phyloP scores from a whole-genome alignment of 2,113 vertebrate species.

The Leiothrix lutea region DNA sequence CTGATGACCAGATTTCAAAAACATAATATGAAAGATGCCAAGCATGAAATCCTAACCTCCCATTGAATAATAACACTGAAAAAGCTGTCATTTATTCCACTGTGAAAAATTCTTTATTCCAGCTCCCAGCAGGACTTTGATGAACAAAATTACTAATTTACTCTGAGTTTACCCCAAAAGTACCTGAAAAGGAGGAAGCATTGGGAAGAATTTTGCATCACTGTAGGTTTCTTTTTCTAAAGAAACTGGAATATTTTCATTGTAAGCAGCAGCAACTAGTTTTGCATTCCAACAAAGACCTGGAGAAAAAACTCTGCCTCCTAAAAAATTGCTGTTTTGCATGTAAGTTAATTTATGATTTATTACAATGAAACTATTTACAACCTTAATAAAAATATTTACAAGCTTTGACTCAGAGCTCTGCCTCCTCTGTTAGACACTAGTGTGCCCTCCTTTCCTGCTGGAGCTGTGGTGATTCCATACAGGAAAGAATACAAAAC shows the following conservation, averaged over 20 bases:
- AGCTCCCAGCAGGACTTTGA: not conserved
- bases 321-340: not conserved
- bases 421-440: not conserved
- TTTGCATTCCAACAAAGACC: not conserved
- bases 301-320: not conserved
- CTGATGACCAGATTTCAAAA: not conserved
- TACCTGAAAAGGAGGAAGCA: not conserved
- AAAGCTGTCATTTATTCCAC: not conserved
- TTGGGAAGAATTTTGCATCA: not conserved
- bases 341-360: not conserved
- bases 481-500: not conserved
- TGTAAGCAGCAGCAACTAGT: not conserved
- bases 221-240: not conserved
- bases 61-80: not conserved
- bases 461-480: not conserved
- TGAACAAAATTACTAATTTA: not conserved
- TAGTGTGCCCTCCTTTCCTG: not conserved
- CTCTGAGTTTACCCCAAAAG: not conserved
- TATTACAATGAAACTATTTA: constrained; percentile 2
- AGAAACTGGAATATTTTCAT: not conserved
- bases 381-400: not conserved
- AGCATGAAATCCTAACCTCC: not conserved
- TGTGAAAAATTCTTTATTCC: not conserved
- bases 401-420: not conserved
- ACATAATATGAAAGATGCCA: not conserved